Evolutionary conservation across 2,888 invertebrate species (phyloP).

Genomic region (Mechanitis messenoides): DNA sequence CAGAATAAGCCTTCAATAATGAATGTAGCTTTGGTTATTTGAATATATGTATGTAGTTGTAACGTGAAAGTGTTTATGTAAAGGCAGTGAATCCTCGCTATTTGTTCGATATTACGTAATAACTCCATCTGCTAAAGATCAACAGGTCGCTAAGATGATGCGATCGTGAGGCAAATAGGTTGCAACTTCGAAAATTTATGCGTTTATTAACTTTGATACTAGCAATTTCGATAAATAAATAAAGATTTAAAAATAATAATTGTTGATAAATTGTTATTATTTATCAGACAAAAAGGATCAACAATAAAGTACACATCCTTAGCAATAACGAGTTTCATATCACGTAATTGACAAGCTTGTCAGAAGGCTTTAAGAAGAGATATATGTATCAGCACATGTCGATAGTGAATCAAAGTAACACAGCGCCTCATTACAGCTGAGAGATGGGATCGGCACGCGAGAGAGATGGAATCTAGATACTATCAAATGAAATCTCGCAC

Average conservation of each 20-base stretch:
- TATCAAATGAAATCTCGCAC: slow-evolving; percentile 31
- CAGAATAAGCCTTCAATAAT: not conserved
- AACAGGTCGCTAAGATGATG: slow-evolving; percentile 44
- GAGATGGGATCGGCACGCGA: slow-evolving; percentile 70
- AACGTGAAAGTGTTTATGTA: slow-evolving; percentile 68
- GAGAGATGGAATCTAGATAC: slow-evolving; percentile 58
- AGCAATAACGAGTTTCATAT: not conserved
- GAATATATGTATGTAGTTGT: slow-evolving; percentile 25
- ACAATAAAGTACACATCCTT: not conserved
- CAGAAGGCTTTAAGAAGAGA: slow-evolving; percentile 11
- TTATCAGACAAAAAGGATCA: too few species aligned
- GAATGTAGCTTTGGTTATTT: not conserved
- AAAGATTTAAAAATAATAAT: not conserved
- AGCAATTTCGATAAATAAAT: not conserved
- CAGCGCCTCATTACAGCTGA: slow-evolving; percentile 53
- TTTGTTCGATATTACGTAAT: slow-evolving; percentile 63
- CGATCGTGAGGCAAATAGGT: slow-evolving; percentile 29
- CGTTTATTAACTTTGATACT: not conserved
- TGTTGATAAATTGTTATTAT: not conserved
- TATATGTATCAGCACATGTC: slow-evolving; percentile 29
- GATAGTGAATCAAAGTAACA: slow-evolving; percentile 35
- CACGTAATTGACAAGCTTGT: not conserved
- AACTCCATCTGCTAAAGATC: slow-evolving; percentile 57
- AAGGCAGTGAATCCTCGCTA: slow-evolving; percentile 57
- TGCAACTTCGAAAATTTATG: slow-evolving; percentile 19